Percentiles rank a stretch among this genome's conserved stretches.
These are phyloP conservation scores for Harpagoxenus sublaevis DNA, from an alignment of 2,888 invertebrate genomes.

Conservation along the genomic window DNA sequence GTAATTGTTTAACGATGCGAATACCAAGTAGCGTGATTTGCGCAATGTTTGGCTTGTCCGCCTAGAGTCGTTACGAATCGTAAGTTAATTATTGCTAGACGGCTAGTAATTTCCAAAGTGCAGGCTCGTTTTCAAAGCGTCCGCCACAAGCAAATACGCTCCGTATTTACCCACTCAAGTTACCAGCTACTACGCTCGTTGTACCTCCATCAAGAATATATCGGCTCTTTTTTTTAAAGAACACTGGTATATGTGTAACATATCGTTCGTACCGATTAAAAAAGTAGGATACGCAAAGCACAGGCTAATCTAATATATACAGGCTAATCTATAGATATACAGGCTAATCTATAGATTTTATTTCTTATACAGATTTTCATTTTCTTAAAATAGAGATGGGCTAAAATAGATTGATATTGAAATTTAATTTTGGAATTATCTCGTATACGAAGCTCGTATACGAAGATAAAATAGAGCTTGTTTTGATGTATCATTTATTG, in stretches of 20 bases:
- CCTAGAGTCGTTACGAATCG: constrained; percentile 62
- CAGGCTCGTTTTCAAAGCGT: constrained; percentile 50
- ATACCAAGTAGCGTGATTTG: constrained; percentile 68
- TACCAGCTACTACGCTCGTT: constrained; percentile 11
- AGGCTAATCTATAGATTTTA: not conserved
- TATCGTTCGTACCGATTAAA: not conserved
- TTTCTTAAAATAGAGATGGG: not conserved
- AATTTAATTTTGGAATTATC: not conserved
- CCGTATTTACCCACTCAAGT: constrained; percentile 28
- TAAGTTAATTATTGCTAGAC: constrained; percentile 73
- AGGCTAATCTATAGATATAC: not conserved
- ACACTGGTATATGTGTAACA: not conserved
- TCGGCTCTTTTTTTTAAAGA: not conserved
- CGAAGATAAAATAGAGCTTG: not conserved
- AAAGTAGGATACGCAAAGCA: not conserved
- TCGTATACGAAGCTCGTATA: not conserved
- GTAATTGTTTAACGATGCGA: constrained; percentile 78
- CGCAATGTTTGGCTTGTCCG: constrained; percentile 72
- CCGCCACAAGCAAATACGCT: constrained; percentile 55
- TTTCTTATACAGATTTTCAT: no score
- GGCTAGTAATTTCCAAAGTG: constrained; percentile 39
- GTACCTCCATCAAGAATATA: not conserved
- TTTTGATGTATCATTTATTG: not conserved
- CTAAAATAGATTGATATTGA: not conserved
- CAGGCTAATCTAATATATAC: not conserved